Evolutionary conservation across 2,888 invertebrate species (phyloP).

Genomic region (Erebia palarica): DNA sequence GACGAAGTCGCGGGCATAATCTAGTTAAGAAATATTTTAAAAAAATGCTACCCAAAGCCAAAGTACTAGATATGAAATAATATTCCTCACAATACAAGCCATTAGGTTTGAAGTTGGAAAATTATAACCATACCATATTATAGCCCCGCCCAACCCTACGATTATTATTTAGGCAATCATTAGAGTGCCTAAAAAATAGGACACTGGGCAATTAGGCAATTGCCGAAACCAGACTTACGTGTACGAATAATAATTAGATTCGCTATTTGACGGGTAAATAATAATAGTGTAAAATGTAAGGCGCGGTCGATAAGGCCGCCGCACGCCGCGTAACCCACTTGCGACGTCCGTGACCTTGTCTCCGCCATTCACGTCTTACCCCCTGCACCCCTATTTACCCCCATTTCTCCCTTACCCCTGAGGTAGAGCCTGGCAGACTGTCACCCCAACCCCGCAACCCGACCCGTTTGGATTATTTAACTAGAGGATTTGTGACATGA

Average conservation of each 20-base stretch:
- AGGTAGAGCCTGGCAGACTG: slow-evolving; percentile 45
- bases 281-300: slow-evolving; percentile 41
- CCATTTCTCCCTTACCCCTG: slow-evolving; percentile 42
- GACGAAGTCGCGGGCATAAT: too few relatives aligned
- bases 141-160: too few relatives aligned
- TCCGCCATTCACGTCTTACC: slow-evolving; percentile 78
- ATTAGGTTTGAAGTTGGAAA: too few relatives aligned
- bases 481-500: slow-evolving; percentile 31
- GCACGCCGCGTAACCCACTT: slow-evolving; percentile 76
- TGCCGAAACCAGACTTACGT: not conserved
- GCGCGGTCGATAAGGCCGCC: slow-evolving; percentile 73
- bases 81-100: too few relatives aligned
- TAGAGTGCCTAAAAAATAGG: not conserved
- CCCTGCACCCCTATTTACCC: slow-evolving; percentile 42
- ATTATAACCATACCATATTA: too few relatives aligned
- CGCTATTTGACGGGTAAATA: slow-evolving; percentile 35
- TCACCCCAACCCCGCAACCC: slow-evolving; percentile 20
- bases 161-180: not conserved
- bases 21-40: too few relatives aligned
- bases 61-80: too few relatives aligned
- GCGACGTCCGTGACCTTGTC: slow-evolving; percentile 81
- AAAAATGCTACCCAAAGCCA: too few relatives aligned
- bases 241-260: not conserved
- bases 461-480: slow-evolving; percentile 54
- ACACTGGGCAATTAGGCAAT: not conserved